Evolutionary conservation across 2,888 invertebrate genomes (phyloP).

Genomic region (Amphipoea lucens): DNA sequence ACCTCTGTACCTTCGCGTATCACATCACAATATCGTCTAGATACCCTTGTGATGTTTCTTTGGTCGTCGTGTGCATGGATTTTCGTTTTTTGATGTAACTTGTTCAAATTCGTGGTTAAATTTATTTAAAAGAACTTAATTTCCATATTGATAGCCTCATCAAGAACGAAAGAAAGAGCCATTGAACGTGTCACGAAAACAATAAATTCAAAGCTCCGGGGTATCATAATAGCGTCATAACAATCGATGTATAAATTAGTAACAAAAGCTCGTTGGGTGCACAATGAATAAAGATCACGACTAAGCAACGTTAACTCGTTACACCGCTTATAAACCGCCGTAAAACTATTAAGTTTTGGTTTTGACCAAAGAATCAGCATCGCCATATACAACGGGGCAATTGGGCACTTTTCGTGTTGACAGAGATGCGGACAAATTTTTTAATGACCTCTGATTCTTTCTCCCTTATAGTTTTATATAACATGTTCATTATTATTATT

Average conservation of each 20-base stretch:
- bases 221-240: constrained; percentile 57
- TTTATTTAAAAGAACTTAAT: constrained; percentile 18
- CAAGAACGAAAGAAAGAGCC: constrained; percentile 1
- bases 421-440: too few species aligned
- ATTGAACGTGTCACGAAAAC: constrained; percentile 42
- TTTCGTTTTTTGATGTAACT: constrained; percentile 67
- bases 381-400: too few species aligned
- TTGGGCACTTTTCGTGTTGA: too few species aligned
- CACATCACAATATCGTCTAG: constrained; percentile 73
- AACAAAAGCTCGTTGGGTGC: constrained; percentile 65
- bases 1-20: constrained; percentile 73
- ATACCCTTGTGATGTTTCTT: constrained; percentile 69
- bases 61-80: constrained; percentile 67
- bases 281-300: constrained; percentile 66
- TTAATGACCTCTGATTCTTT: too few species aligned
- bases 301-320: constrained; percentile 47
- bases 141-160: constrained; percentile 19
- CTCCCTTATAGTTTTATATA: too few species aligned
- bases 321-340: constrained; percentile 21
- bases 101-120: constrained; percentile 7
- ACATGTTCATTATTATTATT: too few species aligned
- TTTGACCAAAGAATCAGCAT: too few species aligned
- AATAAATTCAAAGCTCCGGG: constrained; percentile 49
- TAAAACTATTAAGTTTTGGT: constrained; percentile 11
- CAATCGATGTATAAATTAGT: constrained; percentile 61